Evolutionary conservation across 2,113 vertebrate species (phyloP).

Genomic region (Callipepla californica): DNA sequence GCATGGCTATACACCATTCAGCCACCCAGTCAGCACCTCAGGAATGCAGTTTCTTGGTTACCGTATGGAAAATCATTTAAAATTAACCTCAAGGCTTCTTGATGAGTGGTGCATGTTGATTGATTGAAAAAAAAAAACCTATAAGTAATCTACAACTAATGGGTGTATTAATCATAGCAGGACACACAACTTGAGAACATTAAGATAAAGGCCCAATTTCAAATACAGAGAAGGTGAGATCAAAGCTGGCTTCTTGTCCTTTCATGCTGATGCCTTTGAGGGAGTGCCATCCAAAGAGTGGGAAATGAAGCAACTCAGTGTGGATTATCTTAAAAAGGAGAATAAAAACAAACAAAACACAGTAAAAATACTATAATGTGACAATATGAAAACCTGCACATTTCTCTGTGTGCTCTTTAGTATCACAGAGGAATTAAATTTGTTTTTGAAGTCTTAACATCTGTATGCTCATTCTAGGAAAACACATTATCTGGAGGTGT

Average conservation of each 20-base stretch:
- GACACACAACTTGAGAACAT: slow-evolving; percentile 20
- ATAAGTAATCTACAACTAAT: not conserved
- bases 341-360: not conserved
- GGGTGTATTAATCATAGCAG: slow-evolving; percentile 25
- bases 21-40: not conserved
- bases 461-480: not conserved
- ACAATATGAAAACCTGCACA: not conserved
- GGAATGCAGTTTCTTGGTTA: not conserved
- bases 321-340: not conserved
- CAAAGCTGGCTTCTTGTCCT: not conserved
- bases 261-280: not conserved
- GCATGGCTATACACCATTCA: not conserved
- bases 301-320: accelerated
- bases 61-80: not conserved
- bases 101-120: not conserved
- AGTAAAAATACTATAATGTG: not conserved
- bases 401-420: not conserved
- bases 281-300: not conserved
- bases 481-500: not conserved
- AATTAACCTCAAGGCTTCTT: slow-evolving; percentile 1
- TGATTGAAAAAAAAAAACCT: not conserved
- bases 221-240: not conserved
- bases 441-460: not conserved
- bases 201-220: slow-evolving; percentile 22
- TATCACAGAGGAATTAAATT: not conserved